These are phyloP conservation scores for Catalaphyllia jardinei DNA, from an alignment of 64 coral and sea anemone genomes.

Conservation along the genomic window DNA sequence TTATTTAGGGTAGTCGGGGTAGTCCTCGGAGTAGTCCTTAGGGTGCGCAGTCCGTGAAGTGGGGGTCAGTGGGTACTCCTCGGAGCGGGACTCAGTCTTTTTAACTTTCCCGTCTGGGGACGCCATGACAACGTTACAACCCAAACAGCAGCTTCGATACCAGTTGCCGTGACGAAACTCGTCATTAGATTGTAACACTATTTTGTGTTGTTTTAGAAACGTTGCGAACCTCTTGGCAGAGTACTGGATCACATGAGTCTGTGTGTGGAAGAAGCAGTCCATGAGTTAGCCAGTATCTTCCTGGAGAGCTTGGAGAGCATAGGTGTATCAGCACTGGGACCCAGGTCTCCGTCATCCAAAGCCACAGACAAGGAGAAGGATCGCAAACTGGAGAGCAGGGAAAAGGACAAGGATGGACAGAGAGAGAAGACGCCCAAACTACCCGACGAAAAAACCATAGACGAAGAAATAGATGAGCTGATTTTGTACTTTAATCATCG, in stretches of 20 bases:
- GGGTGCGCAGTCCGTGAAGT: too few species aligned
- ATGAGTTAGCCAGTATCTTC: conserved; percentile 89
- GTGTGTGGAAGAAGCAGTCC: conserved; percentile 81
- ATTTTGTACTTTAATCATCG: conserved; percentile 90
- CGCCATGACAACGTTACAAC: too few species aligned
- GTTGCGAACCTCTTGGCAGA: conserved; percentile 68
- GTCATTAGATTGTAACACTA: not conserved
- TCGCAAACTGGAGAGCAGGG: conserved; percentile 65
- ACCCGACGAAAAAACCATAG: conserved; percentile 81
- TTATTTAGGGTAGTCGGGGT: too few species aligned
- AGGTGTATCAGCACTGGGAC: conserved; percentile 58
- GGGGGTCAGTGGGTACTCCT: too few species aligned
- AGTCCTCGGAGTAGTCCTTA: too few species aligned
- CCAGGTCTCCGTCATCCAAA: conserved; percentile 43
- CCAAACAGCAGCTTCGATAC: too few species aligned
- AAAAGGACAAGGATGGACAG: conserved; percentile 62
- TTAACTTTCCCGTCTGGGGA: too few species aligned
- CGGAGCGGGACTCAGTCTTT: too few species aligned
- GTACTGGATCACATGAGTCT: conserved; percentile 69
- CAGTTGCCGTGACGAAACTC: not conserved
- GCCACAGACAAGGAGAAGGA: conserved; percentile 74
- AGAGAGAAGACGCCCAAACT: conserved; percentile 79
- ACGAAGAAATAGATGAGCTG: conserved; percentile 91
- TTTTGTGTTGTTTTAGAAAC: conserved; percentile 62
- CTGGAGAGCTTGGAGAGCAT: conserved; percentile 59